These are phyloP conservation scores for Brenthis hecate DNA, from an alignment of 2,888 invertebrate species.

Conservation along the genomic window DNA sequence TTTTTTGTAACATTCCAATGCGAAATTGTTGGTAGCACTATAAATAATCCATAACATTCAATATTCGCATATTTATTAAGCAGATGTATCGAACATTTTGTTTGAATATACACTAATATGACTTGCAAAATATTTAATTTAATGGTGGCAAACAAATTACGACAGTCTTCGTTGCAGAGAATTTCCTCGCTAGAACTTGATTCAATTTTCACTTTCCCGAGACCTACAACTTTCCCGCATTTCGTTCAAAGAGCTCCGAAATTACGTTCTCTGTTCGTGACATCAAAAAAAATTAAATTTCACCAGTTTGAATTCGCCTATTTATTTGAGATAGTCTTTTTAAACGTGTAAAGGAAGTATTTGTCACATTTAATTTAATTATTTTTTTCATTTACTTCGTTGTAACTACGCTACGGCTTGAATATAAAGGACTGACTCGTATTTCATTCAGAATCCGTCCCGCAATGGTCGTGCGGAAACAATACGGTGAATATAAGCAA, in stretches of 20 bases:
- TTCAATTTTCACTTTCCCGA: conserved; percentile 35
- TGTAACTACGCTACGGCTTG: not conserved
- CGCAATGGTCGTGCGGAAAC: too few relatives aligned
- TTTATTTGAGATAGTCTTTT: conserved; percentile 17
- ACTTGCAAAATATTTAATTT: conserved; percentile 26
- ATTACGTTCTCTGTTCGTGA: conserved; percentile 36
- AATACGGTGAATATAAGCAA: too few relatives aligned
- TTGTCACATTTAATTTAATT: not conserved
- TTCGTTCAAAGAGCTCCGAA: conserved; percentile 33
- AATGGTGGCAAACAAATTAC: conserved; percentile 15
- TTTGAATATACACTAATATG: conserved; percentile 9
- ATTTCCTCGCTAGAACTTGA: conserved; percentile 24
- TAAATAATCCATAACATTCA: not conserved
- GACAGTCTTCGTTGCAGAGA: conserved; percentile 23
- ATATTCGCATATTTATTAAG: not conserved
- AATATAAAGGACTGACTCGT: too few relatives aligned
- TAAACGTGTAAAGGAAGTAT: conserved; percentile 2
- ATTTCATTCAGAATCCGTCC: too few relatives aligned
- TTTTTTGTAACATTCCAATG: too few relatives aligned
- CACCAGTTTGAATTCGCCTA: conserved; percentile 20
- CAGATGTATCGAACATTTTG: not conserved
- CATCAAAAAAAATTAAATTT: conserved; percentile 35
- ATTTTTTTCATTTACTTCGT: not conserved
- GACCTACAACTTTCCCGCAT: conserved; percentile 29
- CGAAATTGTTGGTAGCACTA: not conserved